Conservation (phyloP, 2,113 vertebrate species). For the Indicator maculatus region DNA sequence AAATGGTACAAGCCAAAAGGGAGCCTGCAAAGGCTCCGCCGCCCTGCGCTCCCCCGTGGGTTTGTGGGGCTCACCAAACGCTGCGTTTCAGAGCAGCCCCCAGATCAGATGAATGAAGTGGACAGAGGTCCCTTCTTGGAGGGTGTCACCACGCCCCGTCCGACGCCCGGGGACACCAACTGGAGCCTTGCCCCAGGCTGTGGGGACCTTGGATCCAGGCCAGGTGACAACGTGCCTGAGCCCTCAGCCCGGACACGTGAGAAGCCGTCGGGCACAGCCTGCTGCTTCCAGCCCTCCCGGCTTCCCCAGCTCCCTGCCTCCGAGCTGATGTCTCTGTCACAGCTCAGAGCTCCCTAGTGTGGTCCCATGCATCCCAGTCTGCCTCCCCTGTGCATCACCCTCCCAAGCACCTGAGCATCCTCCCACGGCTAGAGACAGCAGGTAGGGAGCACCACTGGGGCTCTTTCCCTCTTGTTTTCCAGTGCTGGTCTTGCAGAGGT, state of each 20-base stretch:
- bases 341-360: neutral
- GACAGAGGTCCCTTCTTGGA: neutral
- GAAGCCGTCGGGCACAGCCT: neutral
- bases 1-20: conserved; percentile 54
- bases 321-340: neutral
- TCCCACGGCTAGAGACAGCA: rapidly evolving
- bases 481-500: neutral
- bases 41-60: neutral
- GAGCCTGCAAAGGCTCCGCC: neutral
- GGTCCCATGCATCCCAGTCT: neutral
- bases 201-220: neutral
- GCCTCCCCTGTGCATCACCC: neutral
- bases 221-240: rapidly evolving
- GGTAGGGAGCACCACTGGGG: neutral
- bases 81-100: neutral
- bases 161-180: rapidly evolving
- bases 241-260: neutral
- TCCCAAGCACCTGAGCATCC: neutral
- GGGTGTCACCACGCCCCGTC: neutral
- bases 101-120: neutral
- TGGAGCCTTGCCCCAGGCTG: neutral
- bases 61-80: neutral
- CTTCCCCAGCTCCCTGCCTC: neutral
- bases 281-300: neutral
- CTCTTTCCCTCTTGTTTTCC: neutral